Evolutionary conservation across 2,797 vertebrate genomes (phyloP).

Genomic region (Nyctalus aviator): DNA sequence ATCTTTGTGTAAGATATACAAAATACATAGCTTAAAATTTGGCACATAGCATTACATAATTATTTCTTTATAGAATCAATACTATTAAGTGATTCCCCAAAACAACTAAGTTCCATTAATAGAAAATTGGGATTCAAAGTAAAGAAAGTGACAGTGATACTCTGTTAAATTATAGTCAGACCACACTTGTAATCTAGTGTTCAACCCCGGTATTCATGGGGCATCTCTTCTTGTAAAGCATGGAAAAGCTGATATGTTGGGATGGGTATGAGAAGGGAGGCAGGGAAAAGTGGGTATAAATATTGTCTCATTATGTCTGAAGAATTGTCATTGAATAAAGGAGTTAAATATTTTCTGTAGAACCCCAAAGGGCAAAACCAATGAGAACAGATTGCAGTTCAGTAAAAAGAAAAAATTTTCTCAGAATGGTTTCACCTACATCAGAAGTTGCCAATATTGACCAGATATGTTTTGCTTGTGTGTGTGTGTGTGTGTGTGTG

Average conservation of each 20-base stretch:
- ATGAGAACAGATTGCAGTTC: neutral
- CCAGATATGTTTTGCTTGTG: neutral
- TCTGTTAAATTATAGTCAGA: slow-evolving; percentile 34
- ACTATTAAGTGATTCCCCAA: neutral
- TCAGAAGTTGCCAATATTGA: neutral
- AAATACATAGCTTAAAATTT: neutral
- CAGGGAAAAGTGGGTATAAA: neutral
- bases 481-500: neutral
- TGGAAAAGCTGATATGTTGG: neutral
- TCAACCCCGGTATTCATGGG: slow-evolving; percentile 9
- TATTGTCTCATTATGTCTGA: neutral
- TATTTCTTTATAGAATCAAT: slow-evolving; percentile 50
- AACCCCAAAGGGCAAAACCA: neutral
- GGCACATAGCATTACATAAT: neutral
- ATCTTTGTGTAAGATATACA: slow-evolving; percentile 10
- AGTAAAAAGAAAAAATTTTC: slow-evolving; percentile 15
- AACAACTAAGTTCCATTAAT: slow-evolving; percentile 32
- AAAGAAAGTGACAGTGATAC: neutral
- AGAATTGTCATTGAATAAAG: slow-evolving; percentile 25
- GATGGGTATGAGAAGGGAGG: neutral
- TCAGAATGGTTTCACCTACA: neutral
- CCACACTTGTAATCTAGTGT: neutral
- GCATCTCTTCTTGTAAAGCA: neutral
- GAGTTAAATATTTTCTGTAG: neutral
- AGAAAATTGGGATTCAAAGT: slow-evolving; percentile 21